phyloP scores from a whole-genome alignment of 1,140 invertebrate genomes.

The Meloidogyne chitwoodi region DNA sequence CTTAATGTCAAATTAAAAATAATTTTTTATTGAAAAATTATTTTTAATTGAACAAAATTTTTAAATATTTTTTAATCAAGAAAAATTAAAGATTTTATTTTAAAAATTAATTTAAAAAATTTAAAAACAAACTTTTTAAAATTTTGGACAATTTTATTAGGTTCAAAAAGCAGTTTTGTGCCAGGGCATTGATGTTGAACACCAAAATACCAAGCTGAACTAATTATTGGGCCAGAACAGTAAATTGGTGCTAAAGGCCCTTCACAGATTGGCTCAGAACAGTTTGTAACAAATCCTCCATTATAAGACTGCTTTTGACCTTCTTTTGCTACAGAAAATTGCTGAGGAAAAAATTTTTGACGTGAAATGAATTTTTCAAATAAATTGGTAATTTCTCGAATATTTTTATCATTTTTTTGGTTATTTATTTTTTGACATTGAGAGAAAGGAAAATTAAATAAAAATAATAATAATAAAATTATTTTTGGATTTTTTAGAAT shows the following conservation, averaged over 20 bases:
- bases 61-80: no score
- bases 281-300: conserved; percentile 21
- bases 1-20: no score
- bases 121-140: conserved; percentile 21
- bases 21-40: no score
- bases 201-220: conserved; percentile 35
- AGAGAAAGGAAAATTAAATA: not conserved
- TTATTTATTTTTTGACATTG: not conserved
- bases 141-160: conserved; percentile 29
- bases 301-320: not conserved
- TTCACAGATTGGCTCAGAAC: conserved; percentile 34
- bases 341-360: conserved; percentile 1
- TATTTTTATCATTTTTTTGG: not conserved
- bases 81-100: not conserved
- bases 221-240: conserved; percentile 27
- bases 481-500: no score
- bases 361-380: not conserved
- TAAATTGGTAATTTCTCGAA: not conserved
- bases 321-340: not conserved
- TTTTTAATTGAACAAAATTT: no score
- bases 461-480: not conserved
- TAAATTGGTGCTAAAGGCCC: conserved; percentile 30
- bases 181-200: conserved; percentile 36
- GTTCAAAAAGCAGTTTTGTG: conserved; percentile 16
- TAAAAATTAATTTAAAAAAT: conserved; percentile 7